phyloP scores from a whole-genome alignment of 2,888 invertebrate species.

The Monopis laevigella region DNA sequence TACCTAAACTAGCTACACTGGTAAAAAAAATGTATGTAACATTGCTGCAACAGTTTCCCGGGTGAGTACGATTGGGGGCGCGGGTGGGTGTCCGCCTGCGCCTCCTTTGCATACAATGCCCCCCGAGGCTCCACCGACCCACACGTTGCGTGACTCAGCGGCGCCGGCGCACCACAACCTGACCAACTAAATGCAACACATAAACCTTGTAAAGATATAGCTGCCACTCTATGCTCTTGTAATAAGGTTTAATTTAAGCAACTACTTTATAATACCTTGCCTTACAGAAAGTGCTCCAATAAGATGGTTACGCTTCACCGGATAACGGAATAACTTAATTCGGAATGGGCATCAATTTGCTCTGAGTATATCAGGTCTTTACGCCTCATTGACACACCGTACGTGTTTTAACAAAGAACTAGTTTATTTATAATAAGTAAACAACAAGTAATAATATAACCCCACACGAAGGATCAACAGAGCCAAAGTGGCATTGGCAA shows the following conservation, averaged over 20 bases:
- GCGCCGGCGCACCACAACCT: slow-evolving; percentile 31
- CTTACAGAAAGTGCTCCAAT: no score
- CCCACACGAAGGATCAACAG: no score
- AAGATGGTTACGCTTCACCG: slow-evolving; percentile 1
- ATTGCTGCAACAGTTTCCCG: no score
- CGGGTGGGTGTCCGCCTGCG: slow-evolving; percentile 49
- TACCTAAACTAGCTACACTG: no score
- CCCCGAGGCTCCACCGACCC: slow-evolving; percentile 47
- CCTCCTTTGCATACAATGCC: slow-evolving; percentile 61
- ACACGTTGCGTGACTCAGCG: background rate
- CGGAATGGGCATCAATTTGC: slow-evolving; percentile 4
- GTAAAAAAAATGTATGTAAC: no score
- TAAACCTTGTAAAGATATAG: no score
- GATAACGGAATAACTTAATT: slow-evolving; percentile 4
- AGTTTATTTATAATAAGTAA: no score
- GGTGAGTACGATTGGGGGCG: slow-evolving; percentile 23
- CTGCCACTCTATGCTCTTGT: slow-evolving; percentile 30
- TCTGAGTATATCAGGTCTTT: slow-evolving; percentile 7
- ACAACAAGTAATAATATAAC: no score
- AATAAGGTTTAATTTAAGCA: no score
- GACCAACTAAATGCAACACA: slow-evolving; percentile 38
- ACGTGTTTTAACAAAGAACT: no score
- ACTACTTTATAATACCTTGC: no score
- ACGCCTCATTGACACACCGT: slow-evolving; percentile 17
- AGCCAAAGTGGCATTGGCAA: no score